Evolutionary conservation across 1,140 invertebrate genomes (phyloP).

Genomic region (Nixonia krombeini): DNA sequence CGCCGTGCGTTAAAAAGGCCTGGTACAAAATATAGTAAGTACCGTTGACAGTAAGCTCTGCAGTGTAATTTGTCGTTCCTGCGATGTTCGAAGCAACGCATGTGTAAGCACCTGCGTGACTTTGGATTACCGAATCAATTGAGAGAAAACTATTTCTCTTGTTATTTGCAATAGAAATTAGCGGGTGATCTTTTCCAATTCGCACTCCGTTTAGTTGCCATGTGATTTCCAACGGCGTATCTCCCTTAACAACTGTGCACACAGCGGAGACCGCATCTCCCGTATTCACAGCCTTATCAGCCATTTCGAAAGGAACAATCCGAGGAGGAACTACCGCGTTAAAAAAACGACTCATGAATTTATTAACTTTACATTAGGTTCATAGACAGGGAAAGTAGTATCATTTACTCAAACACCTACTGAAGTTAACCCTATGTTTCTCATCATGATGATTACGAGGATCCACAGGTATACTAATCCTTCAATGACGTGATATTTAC

Average conservation of each 20-base stretch:
- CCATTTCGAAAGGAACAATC: conserved; percentile 70
- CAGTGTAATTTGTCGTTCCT: conserved; percentile 57
- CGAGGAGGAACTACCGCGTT: conserved; percentile 60
- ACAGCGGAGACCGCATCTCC: conserved; percentile 75
- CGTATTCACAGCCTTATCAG: conserved; percentile 74
- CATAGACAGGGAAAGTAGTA: not conserved
- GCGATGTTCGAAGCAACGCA: conserved; percentile 63
- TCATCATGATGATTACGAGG: too few species aligned
- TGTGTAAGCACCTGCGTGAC: conserved; percentile 59
- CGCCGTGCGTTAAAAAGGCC: not conserved
- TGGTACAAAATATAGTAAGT: too few species aligned
- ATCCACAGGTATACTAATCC: too few species aligned
- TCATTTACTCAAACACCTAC: too few species aligned
- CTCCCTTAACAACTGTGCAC: conserved; percentile 74
- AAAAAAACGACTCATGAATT: too few species aligned
- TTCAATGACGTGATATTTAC: too few species aligned
- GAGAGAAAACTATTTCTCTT: conserved; percentile 31
- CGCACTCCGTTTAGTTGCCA: conserved; percentile 32
- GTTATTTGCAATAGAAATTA: conserved; percentile 22
- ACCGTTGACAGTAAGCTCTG: conserved; percentile 55
- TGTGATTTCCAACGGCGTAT: conserved; percentile 51
- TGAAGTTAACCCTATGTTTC: too few species aligned
- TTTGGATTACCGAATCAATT: conserved; percentile 47
- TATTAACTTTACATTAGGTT: not conserved
- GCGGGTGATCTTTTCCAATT: conserved; percentile 10